Conservation (phyloP, 2,888 invertebrate genomes). For the Theretra japonica region DNA sequence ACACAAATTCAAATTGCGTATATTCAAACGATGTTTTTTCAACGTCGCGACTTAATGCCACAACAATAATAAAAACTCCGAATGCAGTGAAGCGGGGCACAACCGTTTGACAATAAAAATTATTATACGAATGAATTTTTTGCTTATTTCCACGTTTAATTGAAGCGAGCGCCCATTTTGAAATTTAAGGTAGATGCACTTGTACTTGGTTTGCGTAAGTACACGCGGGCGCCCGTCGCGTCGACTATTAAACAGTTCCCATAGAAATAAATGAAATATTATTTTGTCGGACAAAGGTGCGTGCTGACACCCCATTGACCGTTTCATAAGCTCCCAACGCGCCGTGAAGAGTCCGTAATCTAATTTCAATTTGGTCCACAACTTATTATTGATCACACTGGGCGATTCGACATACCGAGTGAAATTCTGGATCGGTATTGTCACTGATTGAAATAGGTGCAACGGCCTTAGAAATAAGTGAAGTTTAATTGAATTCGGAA, state of each 20-base stretch:
- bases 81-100: slow-evolving; percentile 67
- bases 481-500: slow-evolving; percentile 78
- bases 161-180: slow-evolving; percentile 52
- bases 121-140: slow-evolving; percentile 67
- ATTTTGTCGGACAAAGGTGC: slow-evolving; percentile 71
- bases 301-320: slow-evolving; percentile 77
- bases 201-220: slow-evolving; percentile 35
- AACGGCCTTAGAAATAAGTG: slow-evolving; percentile 69
- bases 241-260: slow-evolving; percentile 55
- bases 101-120: slow-evolving; percentile 61
- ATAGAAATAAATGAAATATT: slow-evolving; percentile 72
- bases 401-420: slow-evolving; percentile 71
- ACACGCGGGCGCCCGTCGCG: slow-evolving; percentile 3
- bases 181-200: slow-evolving; percentile 32
- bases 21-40: slow-evolving; percentile 56
- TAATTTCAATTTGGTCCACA: slow-evolving; percentile 78
- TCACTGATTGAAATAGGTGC: slow-evolving; percentile 66
- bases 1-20: slow-evolving; percentile 52
- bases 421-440: slow-evolving; percentile 73
- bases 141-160: slow-evolving; percentile 65
- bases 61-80: slow-evolving; percentile 63
- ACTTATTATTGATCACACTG: slow-evolving; percentile 71
- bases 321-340: slow-evolving; percentile 74
- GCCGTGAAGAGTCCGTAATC: slow-evolving; percentile 78
- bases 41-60: slow-evolving; percentile 54